These are phyloP conservation scores for Betta splendens DNA, from an alignment of 2,797 vertebrate species.

Conservation along the genomic window DNA sequence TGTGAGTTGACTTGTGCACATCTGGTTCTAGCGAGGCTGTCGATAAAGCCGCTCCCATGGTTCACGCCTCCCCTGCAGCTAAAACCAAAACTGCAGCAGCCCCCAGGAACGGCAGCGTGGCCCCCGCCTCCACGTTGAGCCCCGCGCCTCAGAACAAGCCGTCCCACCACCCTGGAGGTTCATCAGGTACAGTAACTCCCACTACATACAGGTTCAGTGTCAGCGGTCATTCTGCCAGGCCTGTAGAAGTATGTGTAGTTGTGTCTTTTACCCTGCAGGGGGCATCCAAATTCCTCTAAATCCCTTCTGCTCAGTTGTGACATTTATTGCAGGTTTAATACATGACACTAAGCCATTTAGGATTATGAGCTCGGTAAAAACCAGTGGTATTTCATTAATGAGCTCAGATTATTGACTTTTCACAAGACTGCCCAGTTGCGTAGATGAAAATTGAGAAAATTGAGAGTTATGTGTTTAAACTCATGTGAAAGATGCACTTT, in stretches of 20 bases:
- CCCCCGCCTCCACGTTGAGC: conserved; percentile 70
- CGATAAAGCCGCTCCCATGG: conserved; percentile 70
- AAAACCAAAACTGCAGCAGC: conserved; percentile 72
- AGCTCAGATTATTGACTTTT: conserved; percentile 58
- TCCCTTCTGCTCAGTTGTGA: conserved; percentile 8
- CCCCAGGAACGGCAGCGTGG: conserved; percentile 63
- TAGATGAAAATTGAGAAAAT: conserved; percentile 68
- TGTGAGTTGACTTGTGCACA: conserved; percentile 12
- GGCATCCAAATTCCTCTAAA: conserved; percentile 47
- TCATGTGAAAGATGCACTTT: conserved; percentile 54
- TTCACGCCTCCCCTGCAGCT: conserved; percentile 63
- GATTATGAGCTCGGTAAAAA: conserved; percentile 68
- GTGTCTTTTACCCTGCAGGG: conserved; percentile 47
- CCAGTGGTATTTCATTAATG: conserved; percentile 65
- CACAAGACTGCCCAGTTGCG: conserved; percentile 55
- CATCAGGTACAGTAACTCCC: conserved; percentile 79
- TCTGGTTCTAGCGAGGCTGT: conserved; percentile 74
- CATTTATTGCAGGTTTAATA: conserved; percentile 53
- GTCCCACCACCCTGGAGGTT: conserved; percentile 74
- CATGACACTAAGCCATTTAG: conserved; percentile 52
- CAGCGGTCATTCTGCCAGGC: background rate
- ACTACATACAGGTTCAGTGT: no score
- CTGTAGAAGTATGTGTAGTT: conserved; percentile 20
- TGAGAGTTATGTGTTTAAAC: conserved; percentile 59
- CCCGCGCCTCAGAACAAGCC: conserved; percentile 65